These are phyloP conservation scores for Pelmatolapia mariae DNA, from an alignment of 2,113 vertebrate species.

Conservation along the genomic window DNA sequence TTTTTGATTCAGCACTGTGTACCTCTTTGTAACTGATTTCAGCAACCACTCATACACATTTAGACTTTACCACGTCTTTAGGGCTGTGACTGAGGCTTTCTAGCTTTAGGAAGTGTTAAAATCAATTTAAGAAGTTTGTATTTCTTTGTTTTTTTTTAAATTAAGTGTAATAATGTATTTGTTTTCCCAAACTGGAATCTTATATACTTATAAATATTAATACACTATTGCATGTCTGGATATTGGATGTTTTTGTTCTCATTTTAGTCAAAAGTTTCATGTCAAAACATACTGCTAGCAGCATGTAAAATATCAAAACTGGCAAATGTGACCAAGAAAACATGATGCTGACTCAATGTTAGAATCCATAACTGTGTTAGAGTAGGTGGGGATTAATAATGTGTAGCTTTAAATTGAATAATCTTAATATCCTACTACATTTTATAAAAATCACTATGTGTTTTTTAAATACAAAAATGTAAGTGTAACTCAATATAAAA, in stretches of 20 bases:
- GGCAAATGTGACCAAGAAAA: not conserved
- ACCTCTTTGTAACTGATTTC: not conserved
- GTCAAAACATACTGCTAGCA: not conserved
- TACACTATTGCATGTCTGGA: not conserved
- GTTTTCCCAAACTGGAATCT: not conserved
- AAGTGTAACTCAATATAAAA: not conserved
- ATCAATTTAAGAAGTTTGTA: not conserved
- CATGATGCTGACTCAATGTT: not conserved
- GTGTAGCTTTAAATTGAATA: not conserved
- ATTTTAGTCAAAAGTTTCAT: not conserved
- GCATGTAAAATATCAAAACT: not conserved
- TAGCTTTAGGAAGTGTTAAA: not conserved
- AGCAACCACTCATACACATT: not conserved
- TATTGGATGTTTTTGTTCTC: not conserved
- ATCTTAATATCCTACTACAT: not conserved
- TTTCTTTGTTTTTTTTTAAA: accelerated
- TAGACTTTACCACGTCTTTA: not conserved
- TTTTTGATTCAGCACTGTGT: not conserved
- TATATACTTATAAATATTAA: not conserved
- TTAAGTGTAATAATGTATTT: not conserved
- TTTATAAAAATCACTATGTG: not conserved
- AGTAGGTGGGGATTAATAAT: not conserved
- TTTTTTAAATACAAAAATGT: not conserved
- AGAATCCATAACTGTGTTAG: not conserved
- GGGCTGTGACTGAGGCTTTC: not conserved